phyloP scores from a whole-genome alignment of 2,888 invertebrate genomes.

The Scaptodrosophila latifasciaeformis region DNA sequence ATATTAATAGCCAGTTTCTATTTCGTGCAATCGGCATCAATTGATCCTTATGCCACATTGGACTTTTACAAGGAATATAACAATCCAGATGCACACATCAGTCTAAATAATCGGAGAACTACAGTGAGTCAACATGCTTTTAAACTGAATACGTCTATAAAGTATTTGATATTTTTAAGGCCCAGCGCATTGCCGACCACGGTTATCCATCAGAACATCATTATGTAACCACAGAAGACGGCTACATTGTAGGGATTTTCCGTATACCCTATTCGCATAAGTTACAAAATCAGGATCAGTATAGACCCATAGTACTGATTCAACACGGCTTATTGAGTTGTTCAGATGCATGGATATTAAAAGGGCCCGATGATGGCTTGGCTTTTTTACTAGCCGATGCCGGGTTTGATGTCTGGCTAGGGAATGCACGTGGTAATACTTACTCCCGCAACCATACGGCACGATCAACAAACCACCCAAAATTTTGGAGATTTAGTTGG shows the following conservation, averaged over 20 bases:
- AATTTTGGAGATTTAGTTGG: slow-evolving; percentile 49
- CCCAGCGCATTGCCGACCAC: slow-evolving; percentile 31
- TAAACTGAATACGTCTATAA: no score
- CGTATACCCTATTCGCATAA: slow-evolving; percentile 40
- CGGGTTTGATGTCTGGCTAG: slow-evolving; percentile 57
- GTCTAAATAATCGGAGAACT: slow-evolving; percentile 26
- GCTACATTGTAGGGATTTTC: slow-evolving; percentile 37
- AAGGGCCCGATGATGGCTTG: slow-evolving; percentile 35
- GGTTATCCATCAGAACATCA: slow-evolving; percentile 36
- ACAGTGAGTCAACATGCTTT: slow-evolving; percentile 48
- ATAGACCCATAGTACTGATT: slow-evolving; percentile 62
- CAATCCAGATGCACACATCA: slow-evolving; percentile 45
- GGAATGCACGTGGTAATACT: slow-evolving; percentile 48
- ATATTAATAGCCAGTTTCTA: neutral
- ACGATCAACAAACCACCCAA: neutral
- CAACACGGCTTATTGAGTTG: slow-evolving; percentile 74
- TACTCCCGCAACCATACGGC: slow-evolving; percentile 46
- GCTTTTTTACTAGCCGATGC: slow-evolving; percentile 43
- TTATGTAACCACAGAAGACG: slow-evolving; percentile 32
- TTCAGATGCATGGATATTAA: slow-evolving; percentile 40
- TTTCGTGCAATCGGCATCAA: slow-evolving; percentile 11
- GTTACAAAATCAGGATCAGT: slow-evolving; percentile 42
- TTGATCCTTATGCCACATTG: slow-evolving; percentile 22
- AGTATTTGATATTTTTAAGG: no score
- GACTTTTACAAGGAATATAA: slow-evolving; percentile 46